Base-by-base conservation (phyloP, 1,140 invertebrate genomes). In the Potamilus streckersoni region DNA sequence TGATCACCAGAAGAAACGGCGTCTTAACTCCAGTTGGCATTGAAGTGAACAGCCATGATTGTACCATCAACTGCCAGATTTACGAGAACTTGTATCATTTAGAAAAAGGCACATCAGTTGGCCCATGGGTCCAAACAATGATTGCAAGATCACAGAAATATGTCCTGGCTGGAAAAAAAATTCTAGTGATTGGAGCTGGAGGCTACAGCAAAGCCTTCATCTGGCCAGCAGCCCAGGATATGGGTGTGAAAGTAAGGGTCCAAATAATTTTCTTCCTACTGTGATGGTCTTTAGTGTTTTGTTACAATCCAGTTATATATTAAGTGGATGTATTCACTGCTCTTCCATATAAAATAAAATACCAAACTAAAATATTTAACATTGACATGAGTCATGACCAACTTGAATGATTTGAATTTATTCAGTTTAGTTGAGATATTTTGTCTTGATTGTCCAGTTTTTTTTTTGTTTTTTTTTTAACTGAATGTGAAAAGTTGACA, bases 1-100 rank as follows among this genome's bases (percentile, higher is more conserved):
- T 81, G 13, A 61, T 83, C 1, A 71, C 78, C 15, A 56, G 74
- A 59, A 70, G 59, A 68, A 38, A 63, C 17, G 80, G 73, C 15
- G 69, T 58, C 19, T 58, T 78, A 12, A 38, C 38, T 17, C 69
- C 79, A 8, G 65, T 80, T 14, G 79, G 73, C 2, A 79, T 84
- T 49, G 80, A 84, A 57, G 80, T 80, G 0, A 83, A 83, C 70
- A 77, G 78, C 58, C 82, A 83, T 57, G 82, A 83, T 56, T 83
- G 82, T 69, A 83, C 80, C 16, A 83, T 82, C 27, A 83, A 81
- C 67, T 80, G 78, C 57, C 82, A 83, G 64, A 64, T 83, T 12
- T 80, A 67, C 56, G 82, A 83, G 58, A 79, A 74, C 69, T 69
- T 81, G 23, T 49, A 49, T 49, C 38, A 6, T 49, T 4, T 11